phyloP scores from a whole-genome alignment of 2,113 vertebrate genomes.

The Myiagra hebetior region DNA sequence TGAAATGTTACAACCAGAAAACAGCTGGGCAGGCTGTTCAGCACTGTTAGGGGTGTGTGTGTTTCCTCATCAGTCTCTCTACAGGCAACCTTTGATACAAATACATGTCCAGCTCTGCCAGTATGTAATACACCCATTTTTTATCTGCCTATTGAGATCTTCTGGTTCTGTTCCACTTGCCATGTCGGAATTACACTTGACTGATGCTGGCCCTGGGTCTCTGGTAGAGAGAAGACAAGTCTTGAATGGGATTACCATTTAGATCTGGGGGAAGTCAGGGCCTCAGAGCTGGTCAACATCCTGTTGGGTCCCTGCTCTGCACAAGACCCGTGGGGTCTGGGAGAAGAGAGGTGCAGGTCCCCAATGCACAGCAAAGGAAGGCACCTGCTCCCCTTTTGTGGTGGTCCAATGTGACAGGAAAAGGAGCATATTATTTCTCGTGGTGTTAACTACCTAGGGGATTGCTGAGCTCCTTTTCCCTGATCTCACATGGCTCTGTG shows the following conservation, averaged over 20 bases:
- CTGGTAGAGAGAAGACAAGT: fast-evolving
- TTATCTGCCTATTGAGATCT: not conserved
- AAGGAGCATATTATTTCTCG: not conserved
- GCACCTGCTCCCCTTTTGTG: not conserved
- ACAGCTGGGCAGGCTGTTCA: not conserved
- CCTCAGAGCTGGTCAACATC: not conserved
- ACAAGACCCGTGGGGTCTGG: fast-evolving
- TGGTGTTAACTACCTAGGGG: not conserved
- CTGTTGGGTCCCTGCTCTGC: not conserved
- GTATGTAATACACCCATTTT: not conserved
- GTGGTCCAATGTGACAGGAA: not conserved
- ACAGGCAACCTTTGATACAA: not conserved
- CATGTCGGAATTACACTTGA: not conserved
- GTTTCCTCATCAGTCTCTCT: not conserved
- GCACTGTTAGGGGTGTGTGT: fast-evolving
- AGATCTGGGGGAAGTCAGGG: not conserved
- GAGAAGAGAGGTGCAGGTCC: not conserved
- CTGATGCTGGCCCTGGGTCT: not conserved
- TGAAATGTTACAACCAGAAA: not conserved
- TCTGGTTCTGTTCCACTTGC: not conserved
- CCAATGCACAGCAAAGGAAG: not conserved
- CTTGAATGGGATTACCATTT: not conserved
- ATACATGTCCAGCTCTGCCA: not conserved
- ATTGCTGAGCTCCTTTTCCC: not conserved
- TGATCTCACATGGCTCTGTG: not conserved